Percentiles rank a stretch among this genome's conserved stretches.
Evolutionary conservation across 2,797 vertebrate genomes (phyloP).

Genomic region (Neosilurus hyrtlii): DNA sequence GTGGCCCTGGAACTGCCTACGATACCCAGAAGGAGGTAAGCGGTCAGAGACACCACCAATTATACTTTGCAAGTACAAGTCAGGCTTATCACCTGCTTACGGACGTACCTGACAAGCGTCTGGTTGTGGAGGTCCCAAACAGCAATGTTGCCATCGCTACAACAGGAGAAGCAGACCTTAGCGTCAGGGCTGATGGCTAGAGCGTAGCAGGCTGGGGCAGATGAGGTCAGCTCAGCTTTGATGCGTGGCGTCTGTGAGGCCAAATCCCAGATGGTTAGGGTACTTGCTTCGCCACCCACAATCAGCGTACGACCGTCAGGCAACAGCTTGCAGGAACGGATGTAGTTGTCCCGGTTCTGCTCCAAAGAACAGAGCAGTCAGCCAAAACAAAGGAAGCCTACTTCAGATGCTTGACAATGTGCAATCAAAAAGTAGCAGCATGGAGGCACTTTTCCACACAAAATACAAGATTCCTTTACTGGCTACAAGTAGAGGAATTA

Average conservation of each 20-base stretch:
- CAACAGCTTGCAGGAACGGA: slow-evolving; percentile 94
- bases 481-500: background rate
- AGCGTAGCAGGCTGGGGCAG: slow-evolving; percentile 91
- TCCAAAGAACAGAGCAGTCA: slow-evolving; percentile 15
- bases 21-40: background rate
- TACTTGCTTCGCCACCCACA: slow-evolving; percentile 93
- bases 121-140: slow-evolving; percentile 98
- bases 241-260: slow-evolving; percentile 91
- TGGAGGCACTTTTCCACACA: background rate
- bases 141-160: slow-evolving; percentile 93
- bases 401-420: background rate
- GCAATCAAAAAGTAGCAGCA: background rate
- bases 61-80: background rate
- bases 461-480: background rate
- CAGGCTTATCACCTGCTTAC: background rate
- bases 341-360: slow-evolving; percentile 96
- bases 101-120: slow-evolving; percentile 87
- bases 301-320: slow-evolving; percentile 93
- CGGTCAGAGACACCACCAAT: background rate
- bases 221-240: slow-evolving; percentile 93
- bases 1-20: slow-evolving; percentile 95
- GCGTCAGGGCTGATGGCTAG: slow-evolving; percentile 95
- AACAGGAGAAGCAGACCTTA: slow-evolving; percentile 98
- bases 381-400: slow-evolving; percentile 2
- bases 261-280: slow-evolving; percentile 95